Evolutionary conservation across 2,113 vertebrate species (phyloP).

Genomic region (Tetrax tetrax): DNA sequence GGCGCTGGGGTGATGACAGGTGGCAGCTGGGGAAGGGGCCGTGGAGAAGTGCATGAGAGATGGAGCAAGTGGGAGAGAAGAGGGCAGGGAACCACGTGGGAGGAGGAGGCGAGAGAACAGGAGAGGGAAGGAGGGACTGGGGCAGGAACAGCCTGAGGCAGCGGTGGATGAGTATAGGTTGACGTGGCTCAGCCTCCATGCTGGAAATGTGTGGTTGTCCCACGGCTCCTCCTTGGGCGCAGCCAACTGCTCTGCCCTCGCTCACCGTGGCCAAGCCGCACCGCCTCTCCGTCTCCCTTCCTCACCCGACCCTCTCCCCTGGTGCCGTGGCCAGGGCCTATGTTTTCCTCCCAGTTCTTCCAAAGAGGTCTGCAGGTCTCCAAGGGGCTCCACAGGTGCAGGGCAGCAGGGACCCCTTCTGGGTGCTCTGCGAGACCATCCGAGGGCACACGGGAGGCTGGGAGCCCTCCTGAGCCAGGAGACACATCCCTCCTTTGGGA

Average conservation of each 20-base stretch:
- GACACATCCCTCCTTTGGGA: background rate
- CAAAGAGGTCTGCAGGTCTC: background rate
- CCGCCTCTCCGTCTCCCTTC: background rate
- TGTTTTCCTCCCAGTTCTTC: background rate
- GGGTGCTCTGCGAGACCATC: background rate
- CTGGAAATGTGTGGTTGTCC: accelerated
- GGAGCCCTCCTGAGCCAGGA: background rate
- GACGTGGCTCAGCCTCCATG: background rate
- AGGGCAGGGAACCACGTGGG: background rate
- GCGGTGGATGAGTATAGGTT: background rate
- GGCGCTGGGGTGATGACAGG: background rate
- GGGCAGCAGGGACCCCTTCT: background rate
- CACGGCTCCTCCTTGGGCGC: background rate
- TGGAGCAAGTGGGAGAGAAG: background rate
- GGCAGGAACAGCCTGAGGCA: background rate
- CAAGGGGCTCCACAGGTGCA: background rate
- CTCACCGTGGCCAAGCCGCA: background rate
- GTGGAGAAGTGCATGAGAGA: background rate
- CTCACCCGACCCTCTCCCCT: background rate
- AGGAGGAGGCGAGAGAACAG: background rate
- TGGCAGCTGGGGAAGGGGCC: background rate
- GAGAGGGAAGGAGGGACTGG: background rate
- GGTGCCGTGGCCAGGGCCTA: background rate
- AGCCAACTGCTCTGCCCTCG: background rate
- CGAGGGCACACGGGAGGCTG: background rate